Percentiles rank a stretch among this genome's conserved stretches.
phyloP scores from a whole-genome alignment of 2,797 vertebrate genomes.

The Phalloptychus januarius region DNA sequence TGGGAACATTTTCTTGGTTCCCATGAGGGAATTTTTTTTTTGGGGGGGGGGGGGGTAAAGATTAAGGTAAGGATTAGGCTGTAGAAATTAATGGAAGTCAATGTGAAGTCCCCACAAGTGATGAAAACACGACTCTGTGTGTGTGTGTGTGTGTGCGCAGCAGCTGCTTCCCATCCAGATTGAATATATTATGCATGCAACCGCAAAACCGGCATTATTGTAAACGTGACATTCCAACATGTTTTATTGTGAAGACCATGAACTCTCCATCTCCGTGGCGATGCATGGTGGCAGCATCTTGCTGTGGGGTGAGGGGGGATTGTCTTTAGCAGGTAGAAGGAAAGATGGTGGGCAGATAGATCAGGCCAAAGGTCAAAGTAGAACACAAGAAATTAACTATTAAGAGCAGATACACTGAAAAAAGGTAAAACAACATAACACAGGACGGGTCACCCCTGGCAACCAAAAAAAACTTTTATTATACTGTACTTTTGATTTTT shows the following conservation, averaged over 20 bases:
- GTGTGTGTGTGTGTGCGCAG: not conserved
- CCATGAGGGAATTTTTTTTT: too few relatives aligned
- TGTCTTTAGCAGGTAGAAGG: not conserved
- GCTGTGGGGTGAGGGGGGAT: not conserved
- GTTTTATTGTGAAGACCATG: not conserved
- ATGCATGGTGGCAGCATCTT: not conserved
- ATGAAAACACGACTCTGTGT: too few relatives aligned
- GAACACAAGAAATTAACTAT: too few relatives aligned
- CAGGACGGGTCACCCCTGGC: slow-evolving; percentile 29
- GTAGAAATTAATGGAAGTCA: too few relatives aligned
- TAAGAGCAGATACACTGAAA: too few relatives aligned
- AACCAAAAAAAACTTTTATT: slow-evolving; percentile 7
- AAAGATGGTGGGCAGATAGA: too few relatives aligned
- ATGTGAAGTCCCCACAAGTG: too few relatives aligned
- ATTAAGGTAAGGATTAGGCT: too few relatives aligned
- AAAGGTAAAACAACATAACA: too few relatives aligned
- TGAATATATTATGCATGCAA: not conserved
- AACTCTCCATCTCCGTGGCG: not conserved
- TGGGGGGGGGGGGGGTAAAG: too few relatives aligned
- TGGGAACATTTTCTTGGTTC: too few relatives aligned
- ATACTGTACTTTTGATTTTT: too few relatives aligned
- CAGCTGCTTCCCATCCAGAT: not conserved
- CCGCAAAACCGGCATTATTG: not conserved
- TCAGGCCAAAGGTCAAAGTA: not conserved
- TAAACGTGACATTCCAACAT: not conserved